phyloP scores from a whole-genome alignment of 2,888 invertebrate genomes.

The Mesorhabditis spiculigera region DNA sequence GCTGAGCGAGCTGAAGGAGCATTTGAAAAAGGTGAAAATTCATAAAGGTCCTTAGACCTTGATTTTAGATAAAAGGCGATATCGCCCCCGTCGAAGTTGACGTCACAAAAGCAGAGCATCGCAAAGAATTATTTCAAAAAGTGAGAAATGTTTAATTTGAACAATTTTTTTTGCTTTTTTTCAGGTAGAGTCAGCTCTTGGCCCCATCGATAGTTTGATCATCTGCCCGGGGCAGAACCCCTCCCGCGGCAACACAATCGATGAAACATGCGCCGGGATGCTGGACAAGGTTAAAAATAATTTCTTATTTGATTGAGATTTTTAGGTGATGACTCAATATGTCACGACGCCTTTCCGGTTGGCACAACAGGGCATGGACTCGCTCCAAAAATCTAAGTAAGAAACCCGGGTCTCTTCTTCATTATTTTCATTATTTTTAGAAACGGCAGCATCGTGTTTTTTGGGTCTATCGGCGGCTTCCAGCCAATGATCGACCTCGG shows the following conservation, averaged over 20 bases:
- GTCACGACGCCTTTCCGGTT: constrained; percentile 43
- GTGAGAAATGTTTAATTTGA: constrained; percentile 3
- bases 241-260: not conserved
- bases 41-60: not conserved
- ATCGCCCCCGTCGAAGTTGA: constrained; percentile 29
- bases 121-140: constrained; percentile 27
- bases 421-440: constrained; percentile 20
- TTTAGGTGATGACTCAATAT: constrained; percentile 19
- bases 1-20: not conserved
- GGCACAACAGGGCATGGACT: constrained; percentile 32
- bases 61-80: constrained; percentile 27
- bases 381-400: constrained; percentile 37
- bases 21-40: not conserved
- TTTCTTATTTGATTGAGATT: constrained; percentile 9
- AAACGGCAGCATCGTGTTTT: constrained; percentile 29
- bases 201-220: not conserved
- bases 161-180: not conserved
- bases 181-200: not conserved
- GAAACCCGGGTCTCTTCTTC: constrained; percentile 5
- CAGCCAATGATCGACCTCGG: constrained; percentile 47
- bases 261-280: not conserved
- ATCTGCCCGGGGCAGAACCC: not conserved
- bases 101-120: constrained; percentile 17
- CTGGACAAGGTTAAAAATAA: constrained; percentile 9
- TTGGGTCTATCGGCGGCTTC: constrained; percentile 36